Conservation (phyloP, 2,113 vertebrate species). For the Propithecus coquereli region DNA sequence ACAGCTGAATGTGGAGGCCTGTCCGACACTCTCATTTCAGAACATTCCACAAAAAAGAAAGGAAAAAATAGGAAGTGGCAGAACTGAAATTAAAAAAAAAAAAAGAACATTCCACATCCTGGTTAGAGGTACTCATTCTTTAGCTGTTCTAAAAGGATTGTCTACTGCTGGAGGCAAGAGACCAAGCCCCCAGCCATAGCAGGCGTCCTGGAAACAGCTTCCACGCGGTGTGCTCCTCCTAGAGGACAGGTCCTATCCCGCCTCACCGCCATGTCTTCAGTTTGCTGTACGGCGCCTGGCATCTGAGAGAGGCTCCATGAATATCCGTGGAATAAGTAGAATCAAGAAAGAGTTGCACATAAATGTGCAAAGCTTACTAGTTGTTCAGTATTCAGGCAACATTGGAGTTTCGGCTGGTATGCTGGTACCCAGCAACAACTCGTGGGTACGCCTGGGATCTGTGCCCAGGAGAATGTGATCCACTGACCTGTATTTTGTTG, state of each 20-base stretch:
- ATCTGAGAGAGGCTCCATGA: not conserved
- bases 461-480: not conserved
- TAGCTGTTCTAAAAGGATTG: not conserved
- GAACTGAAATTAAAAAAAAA: too few relatives aligned
- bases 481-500: not conserved
- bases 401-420: not conserved
- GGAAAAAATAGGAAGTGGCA: too few relatives aligned
- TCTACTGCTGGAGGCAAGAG: not conserved
- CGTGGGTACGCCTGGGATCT: not conserved
- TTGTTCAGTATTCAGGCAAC: accelerated
- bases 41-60: not conserved
- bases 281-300: not conserved
- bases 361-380: not conserved
- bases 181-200: too few relatives aligned
- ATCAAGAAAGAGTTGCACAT: not conserved
- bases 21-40: not conserved
- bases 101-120: not conserved
- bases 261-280: not conserved
- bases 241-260: not conserved
- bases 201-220: accelerated
- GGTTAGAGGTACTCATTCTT: not conserved
- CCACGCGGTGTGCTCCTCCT: accelerated
- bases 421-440: too few relatives aligned
- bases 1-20: not conserved
- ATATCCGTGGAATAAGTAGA: not conserved